Evolutionary conservation across 2,797 vertebrate species (phyloP), one percentile per base, ranked within the genome.

Genomic region (Ambastaia sidthimunki): DNA sequence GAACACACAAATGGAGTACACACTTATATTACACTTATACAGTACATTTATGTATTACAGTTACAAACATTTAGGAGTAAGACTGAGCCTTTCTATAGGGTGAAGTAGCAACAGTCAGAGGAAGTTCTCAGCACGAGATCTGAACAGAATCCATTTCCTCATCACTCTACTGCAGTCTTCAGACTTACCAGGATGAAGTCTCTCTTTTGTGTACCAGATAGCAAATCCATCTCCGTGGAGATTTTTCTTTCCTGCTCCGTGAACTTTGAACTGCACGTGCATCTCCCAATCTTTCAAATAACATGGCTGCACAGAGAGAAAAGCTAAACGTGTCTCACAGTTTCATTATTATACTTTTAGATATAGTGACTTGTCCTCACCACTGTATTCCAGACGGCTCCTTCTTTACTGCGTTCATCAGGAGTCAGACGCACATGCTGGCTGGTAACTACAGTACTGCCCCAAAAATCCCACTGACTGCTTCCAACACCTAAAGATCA

Each of bases 211-310:
- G 89, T 99, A 99, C 98, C 98, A 99, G 74, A 99, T 83, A 2
- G 96, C 98, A 31, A 99, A 94, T 52, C 98, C 97, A 0, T 99
- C 98, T 7, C 98, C 98, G 0, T 99, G 95, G 28, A 99, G 95
- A 85, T 96, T 98, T 92, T 99, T 99, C 89, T 98, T 99, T 34
- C 97, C 98, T 0, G 93, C 87, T 0, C 98, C 98, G 0, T 99
- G 98, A 78, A 99, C 90, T 91, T 91, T 98, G 86, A 97, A 99
- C 80, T 99, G 97, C 72, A 98, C 94, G 0, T 99, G 98, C 88
- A 99, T 95, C 87, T 99, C 98, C 98, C 97, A 99, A 90, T 99
- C 98, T 89, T 98, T 99, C 83, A 98, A 92, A 89, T 96, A 94
- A 88, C 97, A 98, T 7, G 97, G 97, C 98, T 99, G 87, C 0